Percentiles rank a stretch among this genome's conserved stretches.
These are phyloP conservation scores for Rissa tridactyla DNA, from an alignment of 2,113 vertebrate species.

Conservation along the genomic window DNA sequence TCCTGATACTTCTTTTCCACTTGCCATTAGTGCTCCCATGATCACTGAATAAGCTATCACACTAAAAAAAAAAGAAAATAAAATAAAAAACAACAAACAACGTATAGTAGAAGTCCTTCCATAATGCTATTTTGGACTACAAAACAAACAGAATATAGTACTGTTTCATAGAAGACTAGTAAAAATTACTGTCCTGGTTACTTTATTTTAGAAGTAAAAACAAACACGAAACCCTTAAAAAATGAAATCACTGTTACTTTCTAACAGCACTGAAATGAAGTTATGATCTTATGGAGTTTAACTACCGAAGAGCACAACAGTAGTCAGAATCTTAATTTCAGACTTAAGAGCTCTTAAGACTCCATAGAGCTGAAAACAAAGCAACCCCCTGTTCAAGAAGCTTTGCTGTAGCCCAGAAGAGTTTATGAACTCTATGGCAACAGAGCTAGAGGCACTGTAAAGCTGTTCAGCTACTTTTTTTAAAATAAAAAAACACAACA, in stretches of 20 bases:
- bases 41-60: slow-evolving; percentile 96
- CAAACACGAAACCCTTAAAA: neutral
- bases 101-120: neutral
- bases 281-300: neutral
- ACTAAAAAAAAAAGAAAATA: slow-evolving; percentile 63
- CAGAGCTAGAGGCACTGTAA: neutral
- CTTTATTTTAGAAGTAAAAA: neutral
- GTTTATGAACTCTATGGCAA: neutral
- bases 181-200: neutral
- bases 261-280: neutral
- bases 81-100: neutral
- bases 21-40: slow-evolving; percentile 97
- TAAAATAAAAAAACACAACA: too few relatives aligned
- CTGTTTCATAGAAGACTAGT: neutral
- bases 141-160: neutral
- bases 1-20: slow-evolving; percentile 92
- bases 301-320: neutral
- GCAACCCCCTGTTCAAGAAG: neutral
- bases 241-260: neutral
- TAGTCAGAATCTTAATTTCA: neutral
- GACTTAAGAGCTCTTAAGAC: neutral
- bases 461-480: neutral
- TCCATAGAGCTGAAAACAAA: neutral
- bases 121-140: neutral
- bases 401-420: neutral